Conservation (phyloP, 2,797 vertebrate species). For the Helicolenus hilgendorfi region DNA sequence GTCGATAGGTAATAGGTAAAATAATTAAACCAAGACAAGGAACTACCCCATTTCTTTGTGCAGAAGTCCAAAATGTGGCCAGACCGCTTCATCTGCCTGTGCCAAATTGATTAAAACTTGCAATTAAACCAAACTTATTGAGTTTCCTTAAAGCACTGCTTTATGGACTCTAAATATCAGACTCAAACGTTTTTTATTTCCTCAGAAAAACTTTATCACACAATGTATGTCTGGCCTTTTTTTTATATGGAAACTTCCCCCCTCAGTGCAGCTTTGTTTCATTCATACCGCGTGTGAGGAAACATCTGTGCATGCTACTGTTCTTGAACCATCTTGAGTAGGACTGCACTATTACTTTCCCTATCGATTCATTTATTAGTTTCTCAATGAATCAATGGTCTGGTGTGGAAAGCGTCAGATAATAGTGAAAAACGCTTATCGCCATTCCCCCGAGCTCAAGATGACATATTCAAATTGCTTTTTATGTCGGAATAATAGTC, state of each 20-base stretch:
- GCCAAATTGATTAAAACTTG: too few species aligned
- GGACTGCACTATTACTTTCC: not conserved
- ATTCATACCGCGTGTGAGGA: too few species aligned
- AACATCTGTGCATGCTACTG: not conserved
- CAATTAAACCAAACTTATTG: too few species aligned
- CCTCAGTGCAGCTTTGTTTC: too few species aligned
- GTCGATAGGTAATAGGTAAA: not conserved
- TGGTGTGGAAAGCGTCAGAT: not conserved
- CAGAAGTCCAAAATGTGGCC: not conserved
- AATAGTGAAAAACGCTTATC: not conserved
- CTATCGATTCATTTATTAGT: not conserved
- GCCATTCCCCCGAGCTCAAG: too few species aligned
- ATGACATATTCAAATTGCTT: not conserved
- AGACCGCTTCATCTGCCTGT: too few species aligned
- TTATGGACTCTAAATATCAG: too few species aligned
- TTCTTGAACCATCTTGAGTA: not conserved
- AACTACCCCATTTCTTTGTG: not conserved
- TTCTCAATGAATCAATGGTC: not conserved
- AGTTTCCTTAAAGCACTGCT: too few species aligned
- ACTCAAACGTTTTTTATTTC: too few species aligned
- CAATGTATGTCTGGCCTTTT: too few species aligned
- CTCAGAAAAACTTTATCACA: too few species aligned
- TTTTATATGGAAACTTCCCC: too few species aligned
- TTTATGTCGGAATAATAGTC: not conserved
- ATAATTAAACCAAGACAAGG: not conserved